phyloP scores from a whole-genome alignment of 2,888 invertebrate species.

The Ornithoptera alexandrae region DNA sequence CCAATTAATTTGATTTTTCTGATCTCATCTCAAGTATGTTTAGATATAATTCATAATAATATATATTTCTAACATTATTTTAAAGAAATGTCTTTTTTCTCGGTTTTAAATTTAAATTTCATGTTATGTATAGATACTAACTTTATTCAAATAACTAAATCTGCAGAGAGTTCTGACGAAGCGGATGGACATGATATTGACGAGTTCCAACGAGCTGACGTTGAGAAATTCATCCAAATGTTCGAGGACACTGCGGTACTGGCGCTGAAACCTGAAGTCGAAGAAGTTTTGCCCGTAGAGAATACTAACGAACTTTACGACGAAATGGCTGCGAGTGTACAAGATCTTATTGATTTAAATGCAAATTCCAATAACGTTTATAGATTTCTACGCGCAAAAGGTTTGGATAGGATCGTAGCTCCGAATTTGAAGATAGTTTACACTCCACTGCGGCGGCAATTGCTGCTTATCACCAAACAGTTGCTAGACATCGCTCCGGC shows the following conservation, averaged over 20 bases:
- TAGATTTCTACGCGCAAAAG: conserved; percentile 53
- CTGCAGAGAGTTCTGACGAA: neutral
- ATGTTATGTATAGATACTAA: too few relatives aligned
- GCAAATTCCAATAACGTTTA: conserved; percentile 45
- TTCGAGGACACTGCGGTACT: conserved; percentile 39
- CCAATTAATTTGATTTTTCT: too few relatives aligned
- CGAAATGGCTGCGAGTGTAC: conserved; percentile 41
- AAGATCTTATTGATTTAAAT: conserved; percentile 44
- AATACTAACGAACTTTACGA: conserved; percentile 41
- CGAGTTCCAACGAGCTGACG: conserved; percentile 26
- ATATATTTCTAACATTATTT: too few relatives aligned
- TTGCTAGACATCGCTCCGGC: conserved; percentile 52
- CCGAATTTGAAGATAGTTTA: conserved; percentile 42
- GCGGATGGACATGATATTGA: neutral
- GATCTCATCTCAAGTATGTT: too few relatives aligned
- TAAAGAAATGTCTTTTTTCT: too few relatives aligned
- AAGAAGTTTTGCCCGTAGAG: conserved; percentile 36
- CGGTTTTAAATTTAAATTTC: too few relatives aligned
- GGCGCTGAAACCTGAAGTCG: conserved; percentile 35
- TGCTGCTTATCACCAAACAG: conserved; percentile 48
- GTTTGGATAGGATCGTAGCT: conserved; percentile 49
- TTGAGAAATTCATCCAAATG: conserved; percentile 39
- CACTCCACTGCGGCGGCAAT: conserved; percentile 43
- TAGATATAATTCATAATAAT: too few relatives aligned
- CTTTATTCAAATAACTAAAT: too few relatives aligned